Conservation (phyloP, 2,113 vertebrate species). For the Colaptes auratus region DNA sequence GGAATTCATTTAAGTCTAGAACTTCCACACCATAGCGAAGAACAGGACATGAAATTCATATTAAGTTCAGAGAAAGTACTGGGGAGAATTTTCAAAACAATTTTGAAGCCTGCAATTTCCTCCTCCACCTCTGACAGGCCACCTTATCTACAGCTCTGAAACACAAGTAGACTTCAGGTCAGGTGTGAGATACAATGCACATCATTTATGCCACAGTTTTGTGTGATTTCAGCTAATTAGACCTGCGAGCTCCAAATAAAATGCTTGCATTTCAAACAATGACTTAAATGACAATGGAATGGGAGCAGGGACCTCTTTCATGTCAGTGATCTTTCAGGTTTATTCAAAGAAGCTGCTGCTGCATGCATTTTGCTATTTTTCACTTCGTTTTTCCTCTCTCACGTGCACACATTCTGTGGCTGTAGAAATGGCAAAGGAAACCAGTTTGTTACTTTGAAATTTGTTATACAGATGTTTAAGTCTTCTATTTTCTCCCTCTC, state of each 20-base stretch:
- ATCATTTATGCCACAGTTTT: neutral
- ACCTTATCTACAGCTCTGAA: neutral
- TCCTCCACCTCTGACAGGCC: neutral
- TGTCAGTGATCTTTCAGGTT: constrained; percentile 3
- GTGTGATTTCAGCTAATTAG: neutral
- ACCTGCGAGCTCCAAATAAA: neutral
- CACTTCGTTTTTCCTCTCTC: neutral
- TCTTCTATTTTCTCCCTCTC: rapidly evolving
- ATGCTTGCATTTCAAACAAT: neutral
- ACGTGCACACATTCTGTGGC: neutral
- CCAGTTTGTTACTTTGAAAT: neutral
- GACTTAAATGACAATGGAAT: neutral
- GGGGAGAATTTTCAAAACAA: neutral
- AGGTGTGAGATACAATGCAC: neutral
- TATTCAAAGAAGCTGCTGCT: constrained; percentile 10
- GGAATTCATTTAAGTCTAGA: neutral
- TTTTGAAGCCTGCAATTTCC: neutral
- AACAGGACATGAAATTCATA: neutral
- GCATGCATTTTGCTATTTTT: constrained; percentile 25
- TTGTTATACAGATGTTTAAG: neutral
- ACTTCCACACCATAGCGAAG: neutral
- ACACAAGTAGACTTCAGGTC: neutral
- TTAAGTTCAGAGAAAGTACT: neutral
- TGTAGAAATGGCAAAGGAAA: constrained; percentile 18
- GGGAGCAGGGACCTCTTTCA: neutral